These are phyloP conservation scores for Takifugu bimaculatus DNA, from an alignment of 2,113 vertebrate species.

Conservation along the genomic window DNA sequence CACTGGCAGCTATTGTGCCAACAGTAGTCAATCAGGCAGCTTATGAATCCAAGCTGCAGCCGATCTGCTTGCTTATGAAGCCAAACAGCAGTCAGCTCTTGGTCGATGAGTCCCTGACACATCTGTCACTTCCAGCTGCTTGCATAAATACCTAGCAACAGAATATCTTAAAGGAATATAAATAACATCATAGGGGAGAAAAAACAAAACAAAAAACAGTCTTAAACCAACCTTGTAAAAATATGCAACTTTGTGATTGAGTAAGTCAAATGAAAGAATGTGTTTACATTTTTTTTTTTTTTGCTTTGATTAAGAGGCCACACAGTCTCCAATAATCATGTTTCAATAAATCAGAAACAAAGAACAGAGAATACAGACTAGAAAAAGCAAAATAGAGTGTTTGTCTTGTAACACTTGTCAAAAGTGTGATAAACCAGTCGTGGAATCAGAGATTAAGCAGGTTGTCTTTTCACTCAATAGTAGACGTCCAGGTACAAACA, in stretches of 20 bases:
- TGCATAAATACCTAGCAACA: constrained; percentile 34
- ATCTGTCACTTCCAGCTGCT: constrained; percentile 57
- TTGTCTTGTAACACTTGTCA: no score
- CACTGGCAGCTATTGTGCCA: constrained; percentile 70
- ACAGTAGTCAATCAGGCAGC: constrained; percentile 69
- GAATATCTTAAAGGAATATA: constrained; percentile 35
- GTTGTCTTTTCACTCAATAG: no score
- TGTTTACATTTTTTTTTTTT: no score
- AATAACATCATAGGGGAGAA: constrained; percentile 18
- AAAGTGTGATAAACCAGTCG: no score
- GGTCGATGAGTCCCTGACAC: constrained; percentile 56
- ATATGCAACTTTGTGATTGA: no score
- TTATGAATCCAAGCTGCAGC: constrained; percentile 59
- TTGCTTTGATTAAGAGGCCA: no score
- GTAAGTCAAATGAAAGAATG: no score
- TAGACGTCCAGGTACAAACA: no score
- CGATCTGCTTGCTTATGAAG: constrained; percentile 68
- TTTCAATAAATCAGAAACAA: neutral
- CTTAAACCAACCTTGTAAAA: no score
- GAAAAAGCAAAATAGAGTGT: no score
- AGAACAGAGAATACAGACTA: neutral
- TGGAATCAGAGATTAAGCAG: no score
- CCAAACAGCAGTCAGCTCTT: constrained; percentile 63
- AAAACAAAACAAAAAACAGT: neutral
- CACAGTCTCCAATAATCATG: no score